Evolutionary conservation across 1,140 invertebrate species (phyloP).

Genomic region (Camponotus vicinus): DNA sequence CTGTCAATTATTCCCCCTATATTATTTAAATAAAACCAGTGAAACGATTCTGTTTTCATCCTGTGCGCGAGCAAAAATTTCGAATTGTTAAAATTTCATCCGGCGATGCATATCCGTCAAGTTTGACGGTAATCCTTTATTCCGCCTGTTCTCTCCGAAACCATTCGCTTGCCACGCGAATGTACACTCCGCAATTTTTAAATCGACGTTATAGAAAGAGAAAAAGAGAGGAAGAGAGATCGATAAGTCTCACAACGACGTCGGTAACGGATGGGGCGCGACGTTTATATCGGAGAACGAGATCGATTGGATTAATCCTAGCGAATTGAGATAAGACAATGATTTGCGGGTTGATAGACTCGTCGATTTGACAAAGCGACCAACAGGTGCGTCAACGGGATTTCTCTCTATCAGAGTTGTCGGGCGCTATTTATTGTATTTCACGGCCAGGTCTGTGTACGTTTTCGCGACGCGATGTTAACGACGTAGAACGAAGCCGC

Average conservation of each 20-base stretch:
- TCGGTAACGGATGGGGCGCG: constrained; percentile 31
- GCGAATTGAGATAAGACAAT: constrained; percentile 52
- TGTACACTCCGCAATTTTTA: constrained; percentile 48
- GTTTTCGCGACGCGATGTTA: background rate
- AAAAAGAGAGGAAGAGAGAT: background rate
- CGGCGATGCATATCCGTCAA: constrained; percentile 4
- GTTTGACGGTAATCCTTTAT: constrained; percentile 47
- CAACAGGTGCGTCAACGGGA: constrained; percentile 55
- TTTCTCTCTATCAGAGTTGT: constrained; percentile 1
- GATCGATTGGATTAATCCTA: constrained; percentile 51
- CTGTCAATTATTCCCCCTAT: background rate
- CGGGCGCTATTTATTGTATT: constrained; percentile 47
- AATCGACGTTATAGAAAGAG: constrained; percentile 13
- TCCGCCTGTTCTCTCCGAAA: constrained; percentile 5
- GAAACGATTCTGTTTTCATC: constrained; percentile 16
- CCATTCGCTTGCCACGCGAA: constrained; percentile 33
- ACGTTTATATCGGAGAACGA: constrained; percentile 47
- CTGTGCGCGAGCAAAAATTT: background rate
- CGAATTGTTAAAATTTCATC: constrained; percentile 44
- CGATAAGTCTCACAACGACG: constrained; percentile 46
- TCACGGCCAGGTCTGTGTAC: background rate
- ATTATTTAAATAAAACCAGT: constrained; percentile 26
- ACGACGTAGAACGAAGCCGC: constrained; percentile 11
- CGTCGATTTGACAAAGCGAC: constrained; percentile 50
- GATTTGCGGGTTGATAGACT: constrained; percentile 51